Conservation (phyloP, 2,113 vertebrate species). For the Calypte anna region DNA sequence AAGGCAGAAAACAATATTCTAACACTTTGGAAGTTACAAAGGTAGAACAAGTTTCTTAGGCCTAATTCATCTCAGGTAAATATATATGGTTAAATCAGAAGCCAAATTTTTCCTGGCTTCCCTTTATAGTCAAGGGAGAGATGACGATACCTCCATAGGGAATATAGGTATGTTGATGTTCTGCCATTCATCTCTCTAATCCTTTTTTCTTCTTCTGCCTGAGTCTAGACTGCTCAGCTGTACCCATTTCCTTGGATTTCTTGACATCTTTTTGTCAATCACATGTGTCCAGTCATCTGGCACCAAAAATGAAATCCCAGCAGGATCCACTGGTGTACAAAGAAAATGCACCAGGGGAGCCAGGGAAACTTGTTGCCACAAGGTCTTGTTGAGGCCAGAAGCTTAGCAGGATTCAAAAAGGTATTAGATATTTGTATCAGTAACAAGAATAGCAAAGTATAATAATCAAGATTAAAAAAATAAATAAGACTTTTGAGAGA, state of each 20-base stretch:
- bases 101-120: neutral
- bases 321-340: neutral
- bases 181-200: neutral
- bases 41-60: neutral
- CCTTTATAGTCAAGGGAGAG: neutral
- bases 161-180: neutral
- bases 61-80: neutral
- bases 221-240: neutral
- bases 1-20: neutral
- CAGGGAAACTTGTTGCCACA: neutral
- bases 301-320: neutral
- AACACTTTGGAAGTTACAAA: neutral
- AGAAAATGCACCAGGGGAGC: neutral
- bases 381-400: constrained; percentile 30
- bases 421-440: constrained; percentile 28
- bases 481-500: constrained; percentile 19
- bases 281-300: neutral
- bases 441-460: constrained; percentile 52
- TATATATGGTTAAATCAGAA: neutral
- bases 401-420: constrained; percentile 43
- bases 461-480: constrained; percentile 57
- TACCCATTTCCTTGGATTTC: neutral
- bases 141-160: neutral
- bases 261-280: neutral
- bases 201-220: neutral